Evolutionary conservation across 1,140 invertebrate genomes (phyloP), one percentile per base, ranked within the genome.

Genomic region (Diuraphis noxia): DNA sequence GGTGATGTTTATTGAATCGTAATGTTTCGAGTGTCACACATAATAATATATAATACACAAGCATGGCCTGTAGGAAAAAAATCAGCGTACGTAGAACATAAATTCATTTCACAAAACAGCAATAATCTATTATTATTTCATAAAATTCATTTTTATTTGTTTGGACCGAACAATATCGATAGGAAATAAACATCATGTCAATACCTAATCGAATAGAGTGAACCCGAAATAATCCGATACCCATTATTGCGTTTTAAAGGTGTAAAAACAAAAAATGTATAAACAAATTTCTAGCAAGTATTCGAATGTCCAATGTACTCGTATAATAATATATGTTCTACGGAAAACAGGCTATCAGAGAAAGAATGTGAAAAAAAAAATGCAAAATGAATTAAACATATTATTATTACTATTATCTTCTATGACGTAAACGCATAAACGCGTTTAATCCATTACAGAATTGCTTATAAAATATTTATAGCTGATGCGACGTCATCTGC

Each of bases 391-490:
- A 79, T 79, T 79, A 36, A 36, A 36, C 34, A 79, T 79, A 79
- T 34, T 79, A 79, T 79, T 79, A 63, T 49, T 49, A n/a, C n/a
- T 3, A n/a, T 34, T 36, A 23, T 79, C 2, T 23, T 79, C 21
- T 23, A 36, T 79, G 34, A 34, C n/a, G 34, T 79, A 79, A 79
- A 34, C n/a, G 34, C 21, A 79, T 79, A 79, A 21, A 36, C 34
- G 21, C 34, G 34, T 34, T 79, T 23, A 79, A 79, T 79, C 72
- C 72, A 79, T 79, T 79, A 79, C 34, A 79, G 72, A 79, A 79
- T 79, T 79, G 34, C 72, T 79, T 79, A 36, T 34, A 36, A 79
- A 79, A 79, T 79, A 79, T 79, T 79, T 79, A 79, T 79, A 79
- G 13, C 34, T 36, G 72, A 79, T 23, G n/a, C 56, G 56, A 72